Percentiles rank a stretch among this genome's conserved stretches.
phyloP scores from a whole-genome alignment of 2,113 vertebrate species.

The Centropus unirufus region DNA sequence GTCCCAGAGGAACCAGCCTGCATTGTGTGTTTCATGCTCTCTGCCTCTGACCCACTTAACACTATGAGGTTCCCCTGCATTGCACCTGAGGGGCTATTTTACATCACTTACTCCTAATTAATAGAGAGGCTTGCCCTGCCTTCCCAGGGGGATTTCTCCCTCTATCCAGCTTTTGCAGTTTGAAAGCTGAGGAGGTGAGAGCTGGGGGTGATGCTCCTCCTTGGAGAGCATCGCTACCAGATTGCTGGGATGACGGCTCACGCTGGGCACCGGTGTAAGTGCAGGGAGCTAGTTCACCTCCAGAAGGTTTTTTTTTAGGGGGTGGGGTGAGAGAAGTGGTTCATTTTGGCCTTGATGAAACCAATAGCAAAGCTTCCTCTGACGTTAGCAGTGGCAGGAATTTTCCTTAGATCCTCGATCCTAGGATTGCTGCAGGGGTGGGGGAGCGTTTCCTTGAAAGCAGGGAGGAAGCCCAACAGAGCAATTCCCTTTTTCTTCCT shows the following conservation, averaged over 20 bases:
- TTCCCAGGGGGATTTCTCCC: conserved; percentile 5
- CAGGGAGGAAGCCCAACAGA: background rate
- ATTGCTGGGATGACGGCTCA: background rate
- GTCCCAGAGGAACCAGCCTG: conserved; percentile 16
- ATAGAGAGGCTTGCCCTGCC: conserved; percentile 37
- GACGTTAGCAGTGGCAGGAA: background rate
- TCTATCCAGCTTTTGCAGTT: background rate
- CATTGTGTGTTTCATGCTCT: background rate
- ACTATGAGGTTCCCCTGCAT: conserved; percentile 17
- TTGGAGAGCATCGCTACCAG: background rate
- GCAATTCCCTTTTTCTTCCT: background rate
- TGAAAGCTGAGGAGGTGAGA: background rate
- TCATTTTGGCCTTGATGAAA: background rate
- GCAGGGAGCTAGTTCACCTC: background rate
- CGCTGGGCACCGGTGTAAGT: background rate
- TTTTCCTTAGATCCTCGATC: background rate
- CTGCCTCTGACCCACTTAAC: conserved; percentile 48
- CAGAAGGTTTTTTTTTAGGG: background rate
- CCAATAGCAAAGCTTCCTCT: background rate
- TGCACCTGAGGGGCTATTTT: conserved; percentile 55
- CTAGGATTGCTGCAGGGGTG: background rate
- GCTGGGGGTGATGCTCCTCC: background rate
- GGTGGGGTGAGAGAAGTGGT: background rate
- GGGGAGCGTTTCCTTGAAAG: background rate
- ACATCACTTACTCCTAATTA: conserved; percentile 60